Base-by-base conservation (phyloP, 1,140 invertebrate species). In the Melipona quadrifasciata region DNA sequence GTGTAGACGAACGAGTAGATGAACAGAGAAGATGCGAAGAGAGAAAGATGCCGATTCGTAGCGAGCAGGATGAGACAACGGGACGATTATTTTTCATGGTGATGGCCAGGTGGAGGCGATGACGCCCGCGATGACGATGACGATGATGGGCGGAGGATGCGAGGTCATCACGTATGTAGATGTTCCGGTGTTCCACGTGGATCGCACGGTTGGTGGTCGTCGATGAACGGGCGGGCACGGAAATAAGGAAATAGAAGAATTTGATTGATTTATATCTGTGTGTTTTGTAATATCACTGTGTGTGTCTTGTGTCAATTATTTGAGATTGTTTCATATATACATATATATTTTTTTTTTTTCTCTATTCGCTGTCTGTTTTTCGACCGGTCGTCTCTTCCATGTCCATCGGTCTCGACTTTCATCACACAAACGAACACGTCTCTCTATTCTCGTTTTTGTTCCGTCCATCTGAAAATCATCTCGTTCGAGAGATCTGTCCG, bases 241-340 rank as follows among this genome's bases (percentile, higher is more conserved):
- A 94, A 94, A 94, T 94, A 93, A 93, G 93, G 92, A 95, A 94
- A 94, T 94, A 94, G 92, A 95, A 95, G 93, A 95, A 95, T 94
- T 94, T 94, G 83, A 94, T 94, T 94, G 92, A 93, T 89, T 85
- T 68, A 34, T 57, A 61, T 85, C 71, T 80, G 68, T 83, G 57
- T 70, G 75, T 77, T 82, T 81, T 71, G 67, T 27, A 77, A 27
- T 24, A 70, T 71, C 89, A 85, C 87, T 89, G 87, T 89, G 85
- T 83, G 81, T 87, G 88, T 87, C 81, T 85, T 89, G 70, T 85
- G 76, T 85, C 80, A 75, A 76, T 82, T 61, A 31, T 39, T 81
- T 70, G 16, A 47, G 70, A 70, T 87, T 87, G 64, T 82, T 31
- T 84, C 31, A 76, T 86, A n/a, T 47, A 47, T 8, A 47, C 8